These are phyloP conservation scores for Drosophila koepferae DNA, from an alignment of 2,888 invertebrate species.

Conservation along the genomic window DNA sequence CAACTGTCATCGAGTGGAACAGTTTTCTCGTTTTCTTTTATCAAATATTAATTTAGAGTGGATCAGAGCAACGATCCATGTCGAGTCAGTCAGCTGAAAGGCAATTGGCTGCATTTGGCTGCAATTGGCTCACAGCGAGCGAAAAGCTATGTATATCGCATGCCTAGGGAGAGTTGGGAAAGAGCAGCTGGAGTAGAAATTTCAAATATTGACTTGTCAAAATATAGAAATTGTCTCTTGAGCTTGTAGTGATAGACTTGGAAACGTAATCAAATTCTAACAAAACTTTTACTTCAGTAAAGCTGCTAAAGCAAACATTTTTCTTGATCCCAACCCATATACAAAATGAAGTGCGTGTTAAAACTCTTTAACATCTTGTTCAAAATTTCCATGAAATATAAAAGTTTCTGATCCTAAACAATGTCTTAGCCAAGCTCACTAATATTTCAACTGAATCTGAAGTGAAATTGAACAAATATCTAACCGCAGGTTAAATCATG, in stretches of 20 bases:
- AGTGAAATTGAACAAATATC: too few species aligned
- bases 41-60: conserved; percentile 27
- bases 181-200: not conserved
- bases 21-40: conserved; percentile 20
- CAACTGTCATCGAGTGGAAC: conserved; percentile 39
- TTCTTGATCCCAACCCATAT: too few species aligned
- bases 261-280: too few species aligned
- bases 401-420: too few species aligned
- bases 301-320: too few species aligned
- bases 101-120: conserved; percentile 1
- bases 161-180: not conserved
- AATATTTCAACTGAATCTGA: too few species aligned
- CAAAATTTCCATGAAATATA: too few species aligned
- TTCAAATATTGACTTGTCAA: not conserved
- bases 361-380: too few species aligned
- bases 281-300: too few species aligned
- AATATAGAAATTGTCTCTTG: not conserved
- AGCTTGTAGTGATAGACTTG: too few species aligned
- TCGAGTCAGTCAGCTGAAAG: conserved; percentile 4
- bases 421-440: not conserved
- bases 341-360: too few species aligned
- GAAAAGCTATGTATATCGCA: not conserved
- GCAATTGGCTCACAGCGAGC: not conserved
- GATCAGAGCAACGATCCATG: conserved; percentile 10
- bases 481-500: too few species aligned